Evolutionary conservation across 2,797 vertebrate genomes (phyloP).

Genomic region (Hypotaenidia okinawae): DNA sequence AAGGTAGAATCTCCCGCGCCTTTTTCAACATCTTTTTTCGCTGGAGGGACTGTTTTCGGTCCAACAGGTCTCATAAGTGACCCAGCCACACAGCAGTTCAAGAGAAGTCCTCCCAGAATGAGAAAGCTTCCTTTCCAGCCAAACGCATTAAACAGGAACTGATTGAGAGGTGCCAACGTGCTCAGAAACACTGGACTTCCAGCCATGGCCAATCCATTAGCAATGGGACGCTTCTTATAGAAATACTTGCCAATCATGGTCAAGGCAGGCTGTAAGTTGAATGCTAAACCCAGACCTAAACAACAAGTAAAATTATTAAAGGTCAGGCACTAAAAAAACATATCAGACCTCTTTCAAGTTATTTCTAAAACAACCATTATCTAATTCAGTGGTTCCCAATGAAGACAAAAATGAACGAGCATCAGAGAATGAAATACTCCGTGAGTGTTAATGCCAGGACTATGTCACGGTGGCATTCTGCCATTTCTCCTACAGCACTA

Average conservation of each 20-base stretch:
- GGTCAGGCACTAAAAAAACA: neutral
- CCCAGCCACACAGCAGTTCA: slow-evolving; percentile 95
- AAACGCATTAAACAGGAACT: slow-evolving; percentile 91
- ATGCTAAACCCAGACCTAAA: slow-evolving; percentile 92
- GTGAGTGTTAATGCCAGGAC: neutral
- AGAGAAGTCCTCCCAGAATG: slow-evolving; percentile 89
- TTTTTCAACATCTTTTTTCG: slow-evolving; percentile 77
- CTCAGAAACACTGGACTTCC: slow-evolving; percentile 97
- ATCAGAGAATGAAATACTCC: neutral
- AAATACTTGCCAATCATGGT: slow-evolving; percentile 98
- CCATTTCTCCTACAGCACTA: neutral
- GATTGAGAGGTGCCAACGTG: slow-evolving; percentile 94
- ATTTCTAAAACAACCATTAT: neutral
- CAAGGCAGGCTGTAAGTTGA: slow-evolving; percentile 95
- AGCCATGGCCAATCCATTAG: slow-evolving; percentile 95
- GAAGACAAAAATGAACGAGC: neutral
- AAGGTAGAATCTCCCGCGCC: neutral
- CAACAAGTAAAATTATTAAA: slow-evolving; percentile 59
- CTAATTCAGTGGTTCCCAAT: neutral
- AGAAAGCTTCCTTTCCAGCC: slow-evolving; percentile 97
- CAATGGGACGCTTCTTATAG: slow-evolving; percentile 90
- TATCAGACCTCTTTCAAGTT: neutral
- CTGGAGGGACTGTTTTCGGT: slow-evolving; percentile 45
- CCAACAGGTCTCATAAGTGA: slow-evolving; percentile 92
- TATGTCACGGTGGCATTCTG: neutral